Conservation (phyloP, 2,888 invertebrate genomes). For the Dryadula phaetusa region DNA sequence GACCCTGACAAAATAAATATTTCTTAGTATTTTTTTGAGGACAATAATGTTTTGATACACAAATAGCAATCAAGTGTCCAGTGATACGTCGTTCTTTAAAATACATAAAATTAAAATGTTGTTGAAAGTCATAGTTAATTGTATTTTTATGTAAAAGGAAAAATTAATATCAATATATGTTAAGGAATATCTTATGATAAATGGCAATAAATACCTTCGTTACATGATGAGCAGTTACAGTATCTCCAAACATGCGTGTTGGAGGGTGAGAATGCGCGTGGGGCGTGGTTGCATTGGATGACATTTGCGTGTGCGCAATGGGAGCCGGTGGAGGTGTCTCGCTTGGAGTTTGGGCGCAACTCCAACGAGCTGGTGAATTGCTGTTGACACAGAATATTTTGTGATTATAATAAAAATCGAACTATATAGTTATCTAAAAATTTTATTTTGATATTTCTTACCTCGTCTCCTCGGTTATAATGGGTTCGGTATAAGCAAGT, state of each 20-base stretch:
- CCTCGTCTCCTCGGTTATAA: conserved; percentile 87
- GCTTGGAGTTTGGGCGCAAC: conserved; percentile 71
- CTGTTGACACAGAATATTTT: conserved; percentile 46
- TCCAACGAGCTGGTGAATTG: conserved; percentile 79
- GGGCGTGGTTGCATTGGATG: conserved; percentile 63
- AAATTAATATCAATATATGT: background rate
- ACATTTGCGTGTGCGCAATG: conserved; percentile 70
- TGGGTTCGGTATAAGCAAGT: conserved; percentile 95
- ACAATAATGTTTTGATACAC: background rate
- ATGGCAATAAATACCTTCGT: conserved; percentile 61
- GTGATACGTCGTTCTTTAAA: background rate
- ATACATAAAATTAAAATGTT: background rate
- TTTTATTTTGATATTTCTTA: conserved; percentile 57
- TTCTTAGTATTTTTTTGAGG: background rate
- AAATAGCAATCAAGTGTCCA: background rate
- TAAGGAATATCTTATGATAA: background rate
- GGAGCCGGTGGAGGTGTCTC: conserved; percentile 78
- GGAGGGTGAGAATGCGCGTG: conserved; percentile 82
- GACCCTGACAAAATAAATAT: conserved; percentile 60
- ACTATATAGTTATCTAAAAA: background rate
- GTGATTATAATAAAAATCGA: background rate
- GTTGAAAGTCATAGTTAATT: too few relatives aligned
- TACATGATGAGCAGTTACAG: conserved; percentile 80
- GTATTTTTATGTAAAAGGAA: too few relatives aligned
- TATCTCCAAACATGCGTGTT: conserved; percentile 90